phyloP scores from a whole-genome alignment of 1,140 invertebrate species.

The Camponotus pennsylvanicus region DNA sequence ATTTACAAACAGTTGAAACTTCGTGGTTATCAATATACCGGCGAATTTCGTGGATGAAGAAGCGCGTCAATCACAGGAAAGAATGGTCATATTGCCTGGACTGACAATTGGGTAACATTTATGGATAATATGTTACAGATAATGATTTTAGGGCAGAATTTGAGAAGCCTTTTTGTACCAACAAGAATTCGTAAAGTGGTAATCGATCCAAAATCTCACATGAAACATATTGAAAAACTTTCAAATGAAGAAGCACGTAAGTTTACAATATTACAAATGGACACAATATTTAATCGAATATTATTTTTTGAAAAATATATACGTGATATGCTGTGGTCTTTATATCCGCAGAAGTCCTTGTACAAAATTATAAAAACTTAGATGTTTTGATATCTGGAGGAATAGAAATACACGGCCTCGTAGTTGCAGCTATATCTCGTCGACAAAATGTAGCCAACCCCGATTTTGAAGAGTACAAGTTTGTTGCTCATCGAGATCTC shows the following conservation, averaged over 20 bases:
- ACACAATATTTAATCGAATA: background rate
- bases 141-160: slow-evolving; percentile 91
- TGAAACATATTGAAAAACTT: slow-evolving; percentile 81
- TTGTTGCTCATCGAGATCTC: slow-evolving; percentile 86
- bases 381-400: slow-evolving; percentile 89
- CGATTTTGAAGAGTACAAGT: slow-evolving; percentile 91
- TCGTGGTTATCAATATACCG: slow-evolving; percentile 96
- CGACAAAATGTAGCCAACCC: slow-evolving; percentile 89
- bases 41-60: slow-evolving; percentile 90
- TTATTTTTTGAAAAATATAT: background rate
- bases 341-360: slow-evolving; percentile 78
- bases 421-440: slow-evolving; percentile 92
- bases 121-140: slow-evolving; percentile 97
- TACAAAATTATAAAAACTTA: slow-evolving; percentile 85
- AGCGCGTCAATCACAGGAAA: slow-evolving; percentile 85
- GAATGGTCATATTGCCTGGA: slow-evolving; percentile 88
- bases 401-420: slow-evolving; percentile 93
- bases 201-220: slow-evolving; percentile 92
- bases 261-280: background rate
- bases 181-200: slow-evolving; percentile 93
- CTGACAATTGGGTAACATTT: slow-evolving; percentile 96
- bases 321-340: background rate
- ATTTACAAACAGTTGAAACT: slow-evolving; percentile 97
- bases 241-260: slow-evolving; percentile 76
- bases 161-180: slow-evolving; percentile 92